Evolutionary conservation across 2,888 invertebrate species (phyloP), one percentile per base, ranked within the genome.

Genomic region (Brachycybe producta): DNA sequence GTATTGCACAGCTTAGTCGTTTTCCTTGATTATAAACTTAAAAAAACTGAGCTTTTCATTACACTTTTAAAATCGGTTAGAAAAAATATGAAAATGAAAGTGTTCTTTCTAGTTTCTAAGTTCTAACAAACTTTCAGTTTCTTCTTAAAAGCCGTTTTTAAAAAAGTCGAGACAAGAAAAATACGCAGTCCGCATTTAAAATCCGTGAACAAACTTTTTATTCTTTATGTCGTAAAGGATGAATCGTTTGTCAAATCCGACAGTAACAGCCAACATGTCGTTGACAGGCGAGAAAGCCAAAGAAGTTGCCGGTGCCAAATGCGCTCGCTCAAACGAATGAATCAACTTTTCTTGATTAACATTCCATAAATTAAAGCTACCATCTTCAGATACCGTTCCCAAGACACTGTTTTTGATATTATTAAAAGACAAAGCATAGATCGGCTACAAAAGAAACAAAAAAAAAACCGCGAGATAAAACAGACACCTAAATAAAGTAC

Each of bases 221-320:
- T 55, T 57, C 32, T 61, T 59, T 1, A 62, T 58, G 56, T 69
- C 68, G 55, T 66, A 67, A 53, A 62, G 65, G 32, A 64, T 59
- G 26, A 68, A 60, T 24, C 62, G 58, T 55, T 68, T 68, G 57
- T 70, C 70, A 32, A 68, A 61, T 1, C 70, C 70, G 2, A 64
- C 66, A 53, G 64, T 66, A 53, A 65, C 60, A 46, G 69, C 59
- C 27, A 70, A 58, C 52, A 64, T 60, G 34, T 66, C 63, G 55
- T 69, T 70, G 52, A 67, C 58, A 1, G 68, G 67, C n/a, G 68
- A 69, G 56, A 69, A 70, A n/a, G 63, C 61, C 8, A 70, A 57
- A 5, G 63, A 64, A 2, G 64, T 63, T 13, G 65, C 66, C 1
- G 69, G 66, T 7, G 68, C 65, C 13, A 57, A 53, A 58, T 70